Conservation (phyloP, 2,797 vertebrate species). For the Cryptoprocta ferox region DNA sequence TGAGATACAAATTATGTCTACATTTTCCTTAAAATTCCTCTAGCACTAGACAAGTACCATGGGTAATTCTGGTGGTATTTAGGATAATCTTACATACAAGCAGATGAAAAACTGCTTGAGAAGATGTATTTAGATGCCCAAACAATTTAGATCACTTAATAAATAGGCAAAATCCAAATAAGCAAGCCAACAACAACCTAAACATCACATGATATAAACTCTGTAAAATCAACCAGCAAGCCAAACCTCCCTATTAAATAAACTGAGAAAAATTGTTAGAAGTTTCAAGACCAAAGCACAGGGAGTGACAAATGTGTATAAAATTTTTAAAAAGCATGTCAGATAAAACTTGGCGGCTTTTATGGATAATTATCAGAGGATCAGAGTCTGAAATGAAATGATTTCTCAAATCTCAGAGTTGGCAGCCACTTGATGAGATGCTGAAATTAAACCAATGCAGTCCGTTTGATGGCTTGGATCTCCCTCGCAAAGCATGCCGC, state of each 20-base stretch:
- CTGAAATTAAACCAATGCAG: background rate
- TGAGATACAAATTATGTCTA: background rate
- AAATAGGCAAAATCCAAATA: background rate
- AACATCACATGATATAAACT: background rate
- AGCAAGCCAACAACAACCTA: background rate
- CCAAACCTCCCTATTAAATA: background rate
- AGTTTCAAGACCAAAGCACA: background rate
- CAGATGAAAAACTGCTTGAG: background rate
- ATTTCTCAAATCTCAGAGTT: background rate
- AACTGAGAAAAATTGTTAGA: background rate
- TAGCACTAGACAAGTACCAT: background rate
- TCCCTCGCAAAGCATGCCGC: background rate
- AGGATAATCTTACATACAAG: background rate
- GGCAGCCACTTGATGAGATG: background rate
- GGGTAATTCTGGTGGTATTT: background rate
- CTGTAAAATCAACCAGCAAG: background rate
- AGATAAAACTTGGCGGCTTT: background rate
- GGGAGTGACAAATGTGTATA: background rate
- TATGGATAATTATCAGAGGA: constrained; percentile 27
- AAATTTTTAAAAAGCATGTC: background rate
- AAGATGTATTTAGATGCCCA: background rate
- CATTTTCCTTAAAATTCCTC: background rate
- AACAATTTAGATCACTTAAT: background rate
- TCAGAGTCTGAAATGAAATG: background rate
- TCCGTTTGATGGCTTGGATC: background rate